Conservation (phyloP, 2,797 vertebrate genomes). For the Pipistrellus pygmaeus region DNA sequence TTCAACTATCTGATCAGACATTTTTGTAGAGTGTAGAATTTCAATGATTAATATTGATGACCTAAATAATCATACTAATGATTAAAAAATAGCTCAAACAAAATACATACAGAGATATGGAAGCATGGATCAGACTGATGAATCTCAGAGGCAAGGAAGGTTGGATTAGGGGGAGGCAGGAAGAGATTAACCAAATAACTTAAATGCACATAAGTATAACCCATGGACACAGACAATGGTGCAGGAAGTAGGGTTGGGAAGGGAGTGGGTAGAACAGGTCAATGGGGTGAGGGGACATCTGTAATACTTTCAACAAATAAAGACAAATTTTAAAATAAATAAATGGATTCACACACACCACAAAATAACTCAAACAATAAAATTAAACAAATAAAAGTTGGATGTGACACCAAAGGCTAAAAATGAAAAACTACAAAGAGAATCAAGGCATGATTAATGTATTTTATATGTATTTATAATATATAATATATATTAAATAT, state of each 20-base stretch:
- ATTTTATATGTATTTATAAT: no score
- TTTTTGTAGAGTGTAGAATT: slow-evolving; percentile 32
- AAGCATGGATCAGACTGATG: neutral
- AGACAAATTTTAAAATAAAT: neutral
- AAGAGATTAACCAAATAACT: neutral
- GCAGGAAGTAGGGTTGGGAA: neutral
- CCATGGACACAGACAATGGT: neutral
- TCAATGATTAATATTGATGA: neutral
- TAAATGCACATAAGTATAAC: neutral
- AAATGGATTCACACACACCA: neutral
- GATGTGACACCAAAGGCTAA: neutral
- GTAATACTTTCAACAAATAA: neutral
- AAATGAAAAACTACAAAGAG: neutral
- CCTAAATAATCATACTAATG: neutral
- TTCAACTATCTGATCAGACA: neutral
- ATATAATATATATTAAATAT: no score
- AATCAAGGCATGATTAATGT: slow-evolving; percentile 8
- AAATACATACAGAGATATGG: no score
- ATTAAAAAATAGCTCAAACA: neutral
- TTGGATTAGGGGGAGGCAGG: no score
- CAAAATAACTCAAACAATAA: neutral
- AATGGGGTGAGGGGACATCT: neutral
- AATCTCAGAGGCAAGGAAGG: neutral
- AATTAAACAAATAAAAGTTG: neutral
- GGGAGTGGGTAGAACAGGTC: neutral